Evolutionary conservation across 2,888 invertebrate genomes (phyloP), one percentile per base, ranked within the genome.

Genomic region (Latheticus oryzae): DNA sequence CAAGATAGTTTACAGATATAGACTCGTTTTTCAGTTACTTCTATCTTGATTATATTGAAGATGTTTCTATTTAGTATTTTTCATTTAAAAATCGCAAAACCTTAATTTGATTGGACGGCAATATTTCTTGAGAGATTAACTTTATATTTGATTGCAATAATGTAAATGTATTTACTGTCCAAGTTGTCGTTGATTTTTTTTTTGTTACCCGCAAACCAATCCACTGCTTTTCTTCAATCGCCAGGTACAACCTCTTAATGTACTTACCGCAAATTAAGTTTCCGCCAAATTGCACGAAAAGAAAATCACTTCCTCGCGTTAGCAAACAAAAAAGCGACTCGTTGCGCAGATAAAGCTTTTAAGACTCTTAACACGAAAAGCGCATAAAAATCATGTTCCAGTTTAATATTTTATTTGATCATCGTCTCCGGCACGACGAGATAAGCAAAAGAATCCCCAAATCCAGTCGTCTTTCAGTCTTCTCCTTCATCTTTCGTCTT

Each of bases 331-430:
- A 64, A 65, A 62, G 57, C 54, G 60, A 61, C 58, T 61, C 58
- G 63, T 66, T 59, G 65, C 60, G 54, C 62, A 67, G 70, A 71
- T 73, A 72, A 72, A 69, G 66, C 67, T 74, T 74, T 75, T 73
- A 74, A 75, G 74, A 76, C 72, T 67, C 76, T 73, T 73, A 72
- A 76, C 76, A 77, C 76, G 76, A 74, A 78, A 73, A 66, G 69
- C 67, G 73, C 76, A 75, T 78, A 76, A 77, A 77, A 78, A 77
- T 77, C 76, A 76, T 76, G 77, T 74, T 73, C 73, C 71, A 71
- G 70, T 73, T 77, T 76, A 76, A 78, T 77, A 77, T 78, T 78
- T 78, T 77, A 77, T 77, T 77, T 75, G 78, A 77, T 76, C 74
- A 74, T 73, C 73, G 72, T 69, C 71, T 73, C 69, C 70, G 72